These are phyloP conservation scores for Hydrolagus affinis DNA, from an alignment of 2,113 vertebrate genomes.

Conservation along the genomic window DNA sequence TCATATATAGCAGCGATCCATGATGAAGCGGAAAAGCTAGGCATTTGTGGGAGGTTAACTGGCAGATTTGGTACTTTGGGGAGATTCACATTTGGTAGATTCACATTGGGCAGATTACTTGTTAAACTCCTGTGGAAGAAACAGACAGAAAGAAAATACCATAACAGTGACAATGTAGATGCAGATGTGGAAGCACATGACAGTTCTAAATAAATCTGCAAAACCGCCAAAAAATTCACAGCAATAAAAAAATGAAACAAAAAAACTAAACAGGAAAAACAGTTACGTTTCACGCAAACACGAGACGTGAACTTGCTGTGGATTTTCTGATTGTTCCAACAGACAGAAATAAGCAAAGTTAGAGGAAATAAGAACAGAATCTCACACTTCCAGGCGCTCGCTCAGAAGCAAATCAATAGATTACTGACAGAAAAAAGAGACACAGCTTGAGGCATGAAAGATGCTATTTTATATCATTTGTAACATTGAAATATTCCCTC, in stretches of 20 bases:
- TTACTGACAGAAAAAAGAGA: slow-evolving; percentile 20
- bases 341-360: slow-evolving; percentile 36
- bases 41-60: slow-evolving; percentile 99
- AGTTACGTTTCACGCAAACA: slow-evolving; percentile 47
- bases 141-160: slow-evolving; percentile 99
- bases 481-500: background rate
- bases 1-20: slow-evolving; percentile 97
- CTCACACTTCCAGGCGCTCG: slow-evolving; percentile 38
- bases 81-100: slow-evolving; percentile 99
- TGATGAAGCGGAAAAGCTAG: slow-evolving; percentile 98
- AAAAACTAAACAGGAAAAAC: slow-evolving; percentile 43
- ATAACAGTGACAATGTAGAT: slow-evolving; percentile 94
- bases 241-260: slow-evolving; percentile 49
- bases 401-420: slow-evolving; percentile 41
- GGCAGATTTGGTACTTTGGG: slow-evolving; percentile 99
- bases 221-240: slow-evolving; percentile 44
- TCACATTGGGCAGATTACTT: slow-evolving; percentile 99
- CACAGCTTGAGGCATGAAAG: slow-evolving; percentile 1
- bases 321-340: slow-evolving; percentile 36
- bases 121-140: slow-evolving; percentile 93
- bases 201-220: slow-evolving; percentile 60
- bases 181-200: slow-evolving; percentile 77
- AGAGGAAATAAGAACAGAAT: slow-evolving; percentile 35
- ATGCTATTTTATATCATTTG: slow-evolving; percentile 4
- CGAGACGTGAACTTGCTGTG: slow-evolving; percentile 39